A percentile compares a stretch with the other conserved stretches of the same genome.
These are phyloP conservation scores for Netta rufina DNA, from an alignment of 2,797 vertebrate species.

Conservation along the genomic window DNA sequence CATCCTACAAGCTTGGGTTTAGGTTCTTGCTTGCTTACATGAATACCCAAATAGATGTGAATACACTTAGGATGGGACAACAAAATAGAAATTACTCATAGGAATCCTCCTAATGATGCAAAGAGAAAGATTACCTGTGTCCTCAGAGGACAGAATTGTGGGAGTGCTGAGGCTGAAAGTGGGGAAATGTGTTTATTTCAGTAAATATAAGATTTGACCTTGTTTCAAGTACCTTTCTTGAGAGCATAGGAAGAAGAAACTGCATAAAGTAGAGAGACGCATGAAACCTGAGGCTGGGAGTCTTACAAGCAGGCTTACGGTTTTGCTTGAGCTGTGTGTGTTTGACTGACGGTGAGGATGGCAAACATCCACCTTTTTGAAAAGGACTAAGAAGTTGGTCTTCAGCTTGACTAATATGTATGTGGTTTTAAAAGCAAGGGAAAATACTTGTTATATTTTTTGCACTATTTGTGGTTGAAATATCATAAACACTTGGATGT, in stretches of 20 bases:
- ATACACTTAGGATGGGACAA: background rate
- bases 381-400: background rate
- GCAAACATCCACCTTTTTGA: background rate
- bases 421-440: conserved; percentile 1
- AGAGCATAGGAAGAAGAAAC: background rate
- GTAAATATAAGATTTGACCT: background rate
- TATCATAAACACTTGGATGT: background rate
- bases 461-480: conserved; percentile 2
- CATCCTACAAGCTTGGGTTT: background rate
- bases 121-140: background rate
- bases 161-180: background rate
- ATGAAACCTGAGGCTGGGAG: background rate
- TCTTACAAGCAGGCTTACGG: background rate
- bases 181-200: background rate
- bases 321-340: background rate
- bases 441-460: background rate
- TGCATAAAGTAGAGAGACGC: background rate
- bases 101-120: background rate
- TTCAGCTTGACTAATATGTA: background rate
- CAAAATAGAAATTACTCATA: background rate
- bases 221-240: background rate
- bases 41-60: background rate
- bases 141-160: background rate
- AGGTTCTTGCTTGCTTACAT: background rate
- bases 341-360: background rate